phyloP scores from a whole-genome alignment of 2,888 invertebrate genomes.

The Meiosimyza platycephala region DNA sequence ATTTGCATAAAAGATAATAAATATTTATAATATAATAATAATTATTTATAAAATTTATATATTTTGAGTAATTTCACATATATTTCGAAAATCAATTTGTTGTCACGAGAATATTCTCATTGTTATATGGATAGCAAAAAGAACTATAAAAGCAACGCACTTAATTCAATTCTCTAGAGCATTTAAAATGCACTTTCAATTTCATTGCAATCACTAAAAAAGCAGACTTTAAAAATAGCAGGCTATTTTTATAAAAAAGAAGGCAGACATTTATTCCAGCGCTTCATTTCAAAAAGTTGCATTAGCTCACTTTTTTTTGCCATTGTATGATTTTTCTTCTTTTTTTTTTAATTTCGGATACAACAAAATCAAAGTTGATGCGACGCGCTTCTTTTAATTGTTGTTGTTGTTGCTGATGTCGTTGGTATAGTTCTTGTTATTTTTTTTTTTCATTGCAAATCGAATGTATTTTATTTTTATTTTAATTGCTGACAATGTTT shows the following conservation, averaged over 20 bases:
- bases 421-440: background rate
- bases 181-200: slow-evolving; percentile 14
- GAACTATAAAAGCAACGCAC: too few species aligned
- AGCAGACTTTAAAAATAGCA: slow-evolving; percentile 18
- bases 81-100: too few species aligned
- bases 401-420: slow-evolving; percentile 13
- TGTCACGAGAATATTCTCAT: too few species aligned
- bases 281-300: too few species aligned
- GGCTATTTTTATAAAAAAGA: background rate
- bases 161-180: background rate
- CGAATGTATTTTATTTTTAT: slow-evolving; percentile 15
- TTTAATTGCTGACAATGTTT: slow-evolving; percentile 22
- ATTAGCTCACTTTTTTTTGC: background rate
- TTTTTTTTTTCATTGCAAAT: background rate
- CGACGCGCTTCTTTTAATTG: slow-evolving; percentile 18
- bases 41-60: too few species aligned
- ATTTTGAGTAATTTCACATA: too few species aligned
- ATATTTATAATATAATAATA: too few species aligned
- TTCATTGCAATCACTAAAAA: background rate
- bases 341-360: too few species aligned
- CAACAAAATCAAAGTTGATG: too few species aligned
- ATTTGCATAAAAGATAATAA: too few species aligned
- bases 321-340: background rate
- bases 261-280: background rate
- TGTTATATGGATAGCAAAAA: too few species aligned